Percentiles rank a stretch among this genome's conserved stretches.
Evolutionary conservation across 2,113 vertebrate species (phyloP).

Genomic region (Grantiella picta): DNA sequence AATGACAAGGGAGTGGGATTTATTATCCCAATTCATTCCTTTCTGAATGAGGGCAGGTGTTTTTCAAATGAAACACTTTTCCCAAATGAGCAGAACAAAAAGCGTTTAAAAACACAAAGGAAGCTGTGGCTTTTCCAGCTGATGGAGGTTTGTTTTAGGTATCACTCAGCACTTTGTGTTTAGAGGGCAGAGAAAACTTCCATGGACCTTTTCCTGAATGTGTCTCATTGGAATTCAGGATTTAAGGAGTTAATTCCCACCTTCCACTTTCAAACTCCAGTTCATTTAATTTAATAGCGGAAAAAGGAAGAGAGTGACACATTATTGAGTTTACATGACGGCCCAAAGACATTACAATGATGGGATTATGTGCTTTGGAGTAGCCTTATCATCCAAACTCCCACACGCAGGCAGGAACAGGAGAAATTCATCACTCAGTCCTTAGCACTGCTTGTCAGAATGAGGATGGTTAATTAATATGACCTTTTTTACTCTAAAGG

Average conservation of each 20-base stretch:
- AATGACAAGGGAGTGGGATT: conserved; percentile 18
- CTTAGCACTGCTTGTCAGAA: conserved; percentile 12
- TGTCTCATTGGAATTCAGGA: too few relatives aligned
- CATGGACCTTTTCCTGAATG: fast-evolving
- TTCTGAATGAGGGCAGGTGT: conserved; percentile 41
- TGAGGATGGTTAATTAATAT: conserved; percentile 13
- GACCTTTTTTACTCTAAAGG: background rate
- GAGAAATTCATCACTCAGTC: conserved; percentile 4
- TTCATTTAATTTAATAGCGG: conserved; percentile 4
- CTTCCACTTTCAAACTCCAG: background rate
- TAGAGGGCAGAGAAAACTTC: background rate
- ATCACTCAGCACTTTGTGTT: background rate
- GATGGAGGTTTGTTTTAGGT: background rate
- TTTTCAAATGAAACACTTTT: conserved; percentile 28
- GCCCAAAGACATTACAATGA: background rate
- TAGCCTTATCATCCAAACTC: conserved; percentile 18
- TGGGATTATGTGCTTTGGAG: background rate
- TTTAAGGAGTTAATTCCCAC: background rate
- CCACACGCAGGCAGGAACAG: background rate
- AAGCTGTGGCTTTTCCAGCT: background rate
- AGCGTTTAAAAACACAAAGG: background rate
- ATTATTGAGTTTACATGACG: conserved; percentile 30
- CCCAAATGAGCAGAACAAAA: conserved; percentile 9
- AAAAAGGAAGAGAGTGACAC: conserved; percentile 16
- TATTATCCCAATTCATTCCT: background rate